Base-by-base conservation (phyloP, 2,113 vertebrate genomes). In the Lamprologus sp. region DNA sequence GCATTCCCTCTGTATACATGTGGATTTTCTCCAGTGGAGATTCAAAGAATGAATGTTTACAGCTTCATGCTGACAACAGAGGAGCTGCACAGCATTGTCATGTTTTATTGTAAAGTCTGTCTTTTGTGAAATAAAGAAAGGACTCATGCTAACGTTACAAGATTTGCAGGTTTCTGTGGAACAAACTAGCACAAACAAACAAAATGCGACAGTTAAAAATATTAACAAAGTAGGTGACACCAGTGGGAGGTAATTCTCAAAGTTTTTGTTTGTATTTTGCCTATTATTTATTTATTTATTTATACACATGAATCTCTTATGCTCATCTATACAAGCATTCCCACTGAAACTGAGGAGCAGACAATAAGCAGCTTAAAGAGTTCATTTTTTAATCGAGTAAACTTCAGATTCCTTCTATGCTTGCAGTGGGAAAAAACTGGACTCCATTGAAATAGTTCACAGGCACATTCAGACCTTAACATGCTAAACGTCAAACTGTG, bases 81-180 rank as follows among this genome's bases (percentile, higher is more conserved):
- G 35, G 65, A 45, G 65, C 37, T 42, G 37, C 65, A 68, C 35
- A 45, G 37, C 37, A 26, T 33, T 63, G 17, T 63, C 17, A 7
- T n/a, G 58, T 35, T 63, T n/a, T 35, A n/a, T 35, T 35, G 21
- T 73, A 17, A 70, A 15, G 21, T 73, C 40, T 73, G 68, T 45
- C 21, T 73, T 73, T 26, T 26, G 40, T 26, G 23, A 73, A 73
- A 23, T 26, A 73, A 73, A 45, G 68, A 10, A 73, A 9, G 68
- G 40, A 70, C 1, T 70, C 65, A 70, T 3, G 1, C 7, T 14
- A 1, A 70, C 1, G 1, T 23, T 4, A 23, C 0, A 70, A 70
- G n/a, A 1, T 42, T 23, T 23, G 37, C 12, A 23, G 65, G 35
- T 70, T 70, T 70, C 35, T 42, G 65, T 23, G 12, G 12, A 42